These are phyloP conservation scores for Phymorhynchus buccinoides DNA, from an alignment of 1,140 invertebrate genomes.

Conservation along the genomic window DNA sequence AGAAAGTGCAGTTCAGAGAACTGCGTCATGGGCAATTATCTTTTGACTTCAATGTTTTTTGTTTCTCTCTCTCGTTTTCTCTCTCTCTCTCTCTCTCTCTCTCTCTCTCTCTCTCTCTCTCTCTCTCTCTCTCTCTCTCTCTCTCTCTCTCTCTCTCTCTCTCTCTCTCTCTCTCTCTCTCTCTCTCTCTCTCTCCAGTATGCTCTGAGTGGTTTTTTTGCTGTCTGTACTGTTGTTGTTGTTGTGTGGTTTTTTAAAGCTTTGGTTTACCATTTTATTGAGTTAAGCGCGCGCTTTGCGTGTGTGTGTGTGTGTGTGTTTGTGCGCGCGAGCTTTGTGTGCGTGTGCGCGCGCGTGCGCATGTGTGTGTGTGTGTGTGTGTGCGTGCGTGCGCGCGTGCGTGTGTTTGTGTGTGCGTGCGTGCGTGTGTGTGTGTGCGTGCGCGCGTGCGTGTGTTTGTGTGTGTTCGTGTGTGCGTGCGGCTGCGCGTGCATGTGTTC, in stretches of 20 bases:
- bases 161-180: not conserved
- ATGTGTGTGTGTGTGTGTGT: not conserved
- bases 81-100: not conserved
- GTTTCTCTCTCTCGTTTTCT: not conserved
- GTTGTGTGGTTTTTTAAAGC: too few species aligned
- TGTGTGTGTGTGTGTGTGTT: too few species aligned
- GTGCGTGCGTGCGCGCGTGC: not conserved
- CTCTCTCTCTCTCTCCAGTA: not conserved
- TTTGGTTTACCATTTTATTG: too few species aligned
- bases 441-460: not conserved
- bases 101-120: slow-evolving; percentile 3
- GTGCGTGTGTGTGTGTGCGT: not conserved
- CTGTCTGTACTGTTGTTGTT: not conserved
- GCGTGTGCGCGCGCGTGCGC: not conserved
- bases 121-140: not conserved
- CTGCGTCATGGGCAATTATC: too few species aligned
- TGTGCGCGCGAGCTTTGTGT: too few species aligned
- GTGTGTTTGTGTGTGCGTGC: not conserved
- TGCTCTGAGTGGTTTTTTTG: not conserved
- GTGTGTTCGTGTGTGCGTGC: not conserved
- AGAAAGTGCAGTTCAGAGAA: too few species aligned
- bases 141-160: not conserved
- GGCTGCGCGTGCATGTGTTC: not conserved
- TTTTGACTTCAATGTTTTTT: too few species aligned
- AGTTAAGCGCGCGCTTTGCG: not conserved